A percentile compares a stretch with the other conserved stretches of the same genome.
Evolutionary conservation across 2,888 invertebrate species (phyloP).

Genomic region (Polydrusus pterygomalis): DNA sequence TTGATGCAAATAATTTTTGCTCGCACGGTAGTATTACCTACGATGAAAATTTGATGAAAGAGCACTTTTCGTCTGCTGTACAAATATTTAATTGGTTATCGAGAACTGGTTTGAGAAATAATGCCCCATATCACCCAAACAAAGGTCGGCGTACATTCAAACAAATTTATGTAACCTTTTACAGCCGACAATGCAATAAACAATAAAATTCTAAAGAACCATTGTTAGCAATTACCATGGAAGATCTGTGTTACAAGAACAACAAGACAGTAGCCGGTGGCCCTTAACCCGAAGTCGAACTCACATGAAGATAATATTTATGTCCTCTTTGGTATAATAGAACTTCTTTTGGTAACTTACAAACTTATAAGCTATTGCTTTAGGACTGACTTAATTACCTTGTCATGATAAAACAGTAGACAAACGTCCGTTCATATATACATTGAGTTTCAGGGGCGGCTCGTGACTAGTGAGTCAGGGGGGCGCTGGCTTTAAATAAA

Average conservation of each 20-base stretch:
- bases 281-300: slow-evolving; percentile 38
- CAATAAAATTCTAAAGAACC: slow-evolving; percentile 55
- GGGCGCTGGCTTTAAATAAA: too few relatives aligned
- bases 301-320: slow-evolving; percentile 45
- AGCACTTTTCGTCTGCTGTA: background rate
- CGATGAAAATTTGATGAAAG: too few relatives aligned
- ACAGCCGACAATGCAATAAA: slow-evolving; percentile 52
- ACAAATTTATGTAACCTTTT: slow-evolving; percentile 44
- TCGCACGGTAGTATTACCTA: too few relatives aligned
- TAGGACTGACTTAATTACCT: background rate
- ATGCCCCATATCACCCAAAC: slow-evolving; percentile 36
- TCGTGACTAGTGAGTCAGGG: too few relatives aligned
- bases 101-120: slow-evolving; percentile 15
- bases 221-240: slow-evolving; percentile 57
- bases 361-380: background rate
- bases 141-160: slow-evolving; percentile 38
- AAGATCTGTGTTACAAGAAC: slow-evolving; percentile 45
- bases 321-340: slow-evolving; percentile 16
- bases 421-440: too few relatives aligned
- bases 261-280: slow-evolving; percentile 41
- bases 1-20: too few relatives aligned
- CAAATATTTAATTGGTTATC: slow-evolving; percentile 18
- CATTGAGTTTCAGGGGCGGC: too few relatives aligned
- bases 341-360: background rate
- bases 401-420: background rate